phyloP scores from a whole-genome alignment of 2,888 invertebrate species.

The Melanostoma mellinum region DNA sequence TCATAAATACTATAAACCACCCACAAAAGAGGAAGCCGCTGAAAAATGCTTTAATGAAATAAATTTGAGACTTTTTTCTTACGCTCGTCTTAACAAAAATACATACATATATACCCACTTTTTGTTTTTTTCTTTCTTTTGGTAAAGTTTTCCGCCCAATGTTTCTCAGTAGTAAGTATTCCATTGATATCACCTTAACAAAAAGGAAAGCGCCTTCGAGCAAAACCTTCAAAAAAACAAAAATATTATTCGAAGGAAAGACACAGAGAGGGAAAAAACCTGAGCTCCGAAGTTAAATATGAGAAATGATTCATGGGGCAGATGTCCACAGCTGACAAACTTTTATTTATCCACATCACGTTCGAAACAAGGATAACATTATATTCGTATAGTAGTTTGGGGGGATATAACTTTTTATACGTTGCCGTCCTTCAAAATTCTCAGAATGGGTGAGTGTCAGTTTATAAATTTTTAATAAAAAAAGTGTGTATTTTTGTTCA shows the following conservation, averaged over 20 bases:
- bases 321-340: slow-evolving; percentile 48
- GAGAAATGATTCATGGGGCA: slow-evolving; percentile 48
- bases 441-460: slow-evolving; percentile 29
- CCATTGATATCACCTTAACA: not conserved
- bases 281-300: slow-evolving; percentile 18
- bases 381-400: not conserved
- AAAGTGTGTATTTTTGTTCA: too few species aligned
- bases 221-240: not conserved
- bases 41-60: slow-evolving; percentile 18
- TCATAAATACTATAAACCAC: too few species aligned
- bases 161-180: not conserved
- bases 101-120: too few species aligned
- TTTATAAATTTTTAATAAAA: too few species aligned
- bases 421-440: not conserved
- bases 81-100: not conserved
- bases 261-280: not conserved
- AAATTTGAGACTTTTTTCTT: slow-evolving; percentile 26
- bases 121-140: slow-evolving; percentile 3
- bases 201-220: not conserved
- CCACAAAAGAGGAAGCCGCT: not conserved
- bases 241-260: not conserved
- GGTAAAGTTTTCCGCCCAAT: slow-evolving; percentile 12
- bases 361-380: slow-evolving; percentile 44
- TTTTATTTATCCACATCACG: slow-evolving; percentile 58
- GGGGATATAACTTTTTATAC: not conserved